These are phyloP conservation scores for Alethe castanea DNA, from an alignment of 2,113 vertebrate species.

Conservation along the genomic window DNA sequence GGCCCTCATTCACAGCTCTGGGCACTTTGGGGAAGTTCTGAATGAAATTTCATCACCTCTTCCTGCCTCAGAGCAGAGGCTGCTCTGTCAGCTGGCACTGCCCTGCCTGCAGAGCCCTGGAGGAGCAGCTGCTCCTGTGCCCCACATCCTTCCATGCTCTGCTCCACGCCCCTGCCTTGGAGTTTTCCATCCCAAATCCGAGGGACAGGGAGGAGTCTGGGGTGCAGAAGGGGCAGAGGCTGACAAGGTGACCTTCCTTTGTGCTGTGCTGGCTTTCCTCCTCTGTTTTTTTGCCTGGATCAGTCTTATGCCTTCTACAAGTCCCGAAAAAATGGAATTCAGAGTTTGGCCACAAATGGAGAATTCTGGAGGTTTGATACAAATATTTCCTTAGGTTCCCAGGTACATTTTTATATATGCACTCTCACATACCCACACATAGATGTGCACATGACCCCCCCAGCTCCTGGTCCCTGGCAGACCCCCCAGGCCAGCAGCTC, in stretches of 20 bases:
- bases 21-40: background rate
- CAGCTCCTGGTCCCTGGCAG: background rate
- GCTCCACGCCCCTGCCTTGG: background rate
- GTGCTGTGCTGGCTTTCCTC: background rate
- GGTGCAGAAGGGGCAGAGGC: background rate
- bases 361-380: background rate
- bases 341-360: background rate
- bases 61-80: background rate
- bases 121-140: background rate
- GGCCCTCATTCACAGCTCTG: background rate
- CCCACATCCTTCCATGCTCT: background rate
- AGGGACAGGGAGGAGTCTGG: background rate
- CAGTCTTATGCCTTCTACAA: background rate
- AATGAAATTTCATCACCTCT: background rate
- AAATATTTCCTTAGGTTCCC: background rate
- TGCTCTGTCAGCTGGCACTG: background rate
- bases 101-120: background rate
- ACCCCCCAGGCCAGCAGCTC: background rate
- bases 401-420: accelerated
- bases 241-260: too few relatives aligned
- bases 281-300: background rate
- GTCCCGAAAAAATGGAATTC: background rate
- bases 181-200: background rate
- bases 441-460: accelerated
- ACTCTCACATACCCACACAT: accelerated